Percentiles rank a stretch among this genome's conserved stretches.
Conservation (phyloP, 2,113 vertebrate species). For the Columba janthina region DNA sequence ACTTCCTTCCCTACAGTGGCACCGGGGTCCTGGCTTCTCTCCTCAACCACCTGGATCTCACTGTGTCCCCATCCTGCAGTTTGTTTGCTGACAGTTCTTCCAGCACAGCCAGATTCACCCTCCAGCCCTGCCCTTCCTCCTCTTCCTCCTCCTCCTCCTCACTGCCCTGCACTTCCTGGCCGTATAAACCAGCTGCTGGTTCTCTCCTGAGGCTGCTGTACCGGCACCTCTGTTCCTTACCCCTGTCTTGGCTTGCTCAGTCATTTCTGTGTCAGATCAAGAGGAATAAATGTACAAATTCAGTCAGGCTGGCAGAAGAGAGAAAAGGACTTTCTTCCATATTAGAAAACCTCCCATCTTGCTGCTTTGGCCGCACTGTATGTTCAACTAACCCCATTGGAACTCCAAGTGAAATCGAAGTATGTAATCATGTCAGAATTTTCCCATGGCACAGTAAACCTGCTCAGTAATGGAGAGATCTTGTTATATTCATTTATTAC, state of each 20-base stretch:
- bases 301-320: not conserved
- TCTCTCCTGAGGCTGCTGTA: not conserved
- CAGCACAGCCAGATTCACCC: not conserved
- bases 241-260: not conserved
- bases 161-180: not conserved
- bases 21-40: not conserved
- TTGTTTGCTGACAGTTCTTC: not conserved
- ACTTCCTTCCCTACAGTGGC: not conserved
- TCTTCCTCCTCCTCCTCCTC: not conserved
- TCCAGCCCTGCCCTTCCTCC: not conserved
- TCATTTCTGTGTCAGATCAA: not conserved
- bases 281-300: no score
- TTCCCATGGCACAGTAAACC: conserved; percentile 5
- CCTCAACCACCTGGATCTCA: rapidly evolving
- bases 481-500: not conserved
- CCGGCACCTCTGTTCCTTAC: rapidly evolving
- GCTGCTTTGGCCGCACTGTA: not conserved
- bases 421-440: not conserved
- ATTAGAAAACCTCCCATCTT: not conserved
- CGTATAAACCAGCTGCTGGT: not conserved
- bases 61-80: not conserved
- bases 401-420: not conserved
- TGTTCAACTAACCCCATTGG: rapidly evolving
- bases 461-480: not conserved
- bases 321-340: not conserved